These are phyloP conservation scores for Drosophila kohkoa DNA, from an alignment of 1,140 invertebrate species.

Conservation along the genomic window DNA sequence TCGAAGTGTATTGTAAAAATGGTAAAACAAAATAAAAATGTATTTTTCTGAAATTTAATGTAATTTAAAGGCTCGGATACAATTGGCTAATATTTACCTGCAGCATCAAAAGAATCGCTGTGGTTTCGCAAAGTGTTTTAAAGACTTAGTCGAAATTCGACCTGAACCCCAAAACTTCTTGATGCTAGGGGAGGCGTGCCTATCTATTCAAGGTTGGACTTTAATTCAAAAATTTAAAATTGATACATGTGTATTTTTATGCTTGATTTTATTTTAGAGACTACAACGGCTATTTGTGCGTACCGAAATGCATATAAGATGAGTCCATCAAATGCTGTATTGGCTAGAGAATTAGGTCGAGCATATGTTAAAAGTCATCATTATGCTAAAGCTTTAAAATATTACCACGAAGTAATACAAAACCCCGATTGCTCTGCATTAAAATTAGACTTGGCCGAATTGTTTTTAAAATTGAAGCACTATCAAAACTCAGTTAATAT, in stretches of 20 bases:
- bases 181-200: constrained; percentile 97
- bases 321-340: constrained; percentile 91
- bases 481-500: constrained; percentile 94
- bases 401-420: constrained; percentile 95
- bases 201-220: constrained; percentile 92
- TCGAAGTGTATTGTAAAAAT: no score
- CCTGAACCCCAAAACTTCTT: constrained; percentile 94
- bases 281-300: constrained; percentile 91
- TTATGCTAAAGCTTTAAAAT: constrained; percentile 95
- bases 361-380: constrained; percentile 97
- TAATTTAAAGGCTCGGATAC: constrained; percentile 90
- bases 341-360: constrained; percentile 96
- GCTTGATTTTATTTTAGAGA: constrained; percentile 85
- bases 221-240: neutral
- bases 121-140: constrained; percentile 90
- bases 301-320: constrained; percentile 94
- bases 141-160: constrained; percentile 94
- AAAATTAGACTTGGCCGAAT: constrained; percentile 93
- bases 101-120: constrained; percentile 93
- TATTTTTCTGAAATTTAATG: neutral
- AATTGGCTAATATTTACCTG: constrained; percentile 96
- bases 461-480: constrained; percentile 94
- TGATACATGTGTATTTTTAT: no score
- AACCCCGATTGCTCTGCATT: constrained; percentile 89
- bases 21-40: no score